Evolutionary conservation across 2,888 invertebrate genomes (phyloP).

Genomic region (Cataglyphis altisquamis): DNA sequence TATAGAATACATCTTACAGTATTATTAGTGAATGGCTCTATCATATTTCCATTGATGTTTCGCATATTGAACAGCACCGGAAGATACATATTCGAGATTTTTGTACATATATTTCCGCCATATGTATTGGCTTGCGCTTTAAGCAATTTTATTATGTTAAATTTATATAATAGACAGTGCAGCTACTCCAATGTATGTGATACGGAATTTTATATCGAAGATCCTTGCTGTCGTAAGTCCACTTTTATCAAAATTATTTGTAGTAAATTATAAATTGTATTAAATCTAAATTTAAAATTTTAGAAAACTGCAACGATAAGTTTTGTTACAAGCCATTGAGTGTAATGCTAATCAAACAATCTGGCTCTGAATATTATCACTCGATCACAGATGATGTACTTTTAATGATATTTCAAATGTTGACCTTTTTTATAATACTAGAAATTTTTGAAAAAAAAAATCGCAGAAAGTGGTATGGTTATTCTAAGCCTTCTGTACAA

Average conservation of each 20-base stretch:
- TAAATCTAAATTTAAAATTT: background rate
- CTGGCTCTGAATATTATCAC: slow-evolving; percentile 60
- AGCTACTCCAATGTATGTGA: slow-evolving; percentile 56
- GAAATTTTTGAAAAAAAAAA: slow-evolving; percentile 62
- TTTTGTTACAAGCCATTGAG: slow-evolving; percentile 59
- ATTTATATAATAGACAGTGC: slow-evolving; percentile 67
- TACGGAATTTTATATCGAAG: slow-evolving; percentile 65
- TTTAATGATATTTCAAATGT: slow-evolving; percentile 58
- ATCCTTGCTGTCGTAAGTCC: slow-evolving; percentile 72
- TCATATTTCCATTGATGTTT: slow-evolving; percentile 39
- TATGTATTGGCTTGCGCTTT: slow-evolving; percentile 68
- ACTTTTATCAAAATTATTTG: background rate
- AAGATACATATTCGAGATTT: slow-evolving; percentile 48
- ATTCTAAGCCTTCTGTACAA: background rate
- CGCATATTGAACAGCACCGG: slow-evolving; percentile 24
- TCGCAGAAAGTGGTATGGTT: slow-evolving; percentile 52
- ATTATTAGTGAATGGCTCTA: slow-evolving; percentile 34
- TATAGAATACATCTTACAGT: slow-evolving; percentile 22
- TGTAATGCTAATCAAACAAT: slow-evolving; percentile 58
- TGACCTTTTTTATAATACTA: slow-evolving; percentile 54
- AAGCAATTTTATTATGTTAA: slow-evolving; percentile 67
- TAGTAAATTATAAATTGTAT: background rate
- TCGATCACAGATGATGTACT: slow-evolving; percentile 63
- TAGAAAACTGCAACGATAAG: slow-evolving; percentile 63
- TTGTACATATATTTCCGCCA: slow-evolving; percentile 68